A percentile compares a stretch with the other conserved stretches of the same genome.
These are phyloP conservation scores for Todiramphus saurophagus DNA, from an alignment of 2,113 vertebrate species.

Conservation along the genomic window DNA sequence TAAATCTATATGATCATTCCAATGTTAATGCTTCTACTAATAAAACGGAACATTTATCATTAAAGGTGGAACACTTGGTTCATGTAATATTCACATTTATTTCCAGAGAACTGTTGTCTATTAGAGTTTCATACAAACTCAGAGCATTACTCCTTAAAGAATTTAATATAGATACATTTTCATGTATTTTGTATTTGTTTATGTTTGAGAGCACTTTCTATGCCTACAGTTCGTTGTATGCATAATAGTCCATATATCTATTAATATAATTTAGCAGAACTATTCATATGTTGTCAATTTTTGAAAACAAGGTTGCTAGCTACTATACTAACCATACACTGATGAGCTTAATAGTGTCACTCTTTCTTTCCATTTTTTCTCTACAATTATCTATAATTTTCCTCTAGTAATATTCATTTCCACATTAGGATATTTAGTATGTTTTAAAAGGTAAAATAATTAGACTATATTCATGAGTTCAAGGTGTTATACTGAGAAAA, in stretches of 20 bases:
- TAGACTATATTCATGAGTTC: neutral
- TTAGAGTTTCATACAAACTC: neutral
- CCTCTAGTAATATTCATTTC: neutral
- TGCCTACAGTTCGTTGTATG: neutral
- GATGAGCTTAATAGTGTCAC: neutral
- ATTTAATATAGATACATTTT: neutral
- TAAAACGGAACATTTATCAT: neutral
- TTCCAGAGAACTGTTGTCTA: neutral
- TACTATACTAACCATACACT: neutral
- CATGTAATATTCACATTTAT: neutral
- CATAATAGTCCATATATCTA: neutral
- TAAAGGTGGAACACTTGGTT: rapidly evolving
- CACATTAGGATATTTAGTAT: neutral
- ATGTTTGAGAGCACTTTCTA: neutral
- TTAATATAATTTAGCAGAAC: neutral
- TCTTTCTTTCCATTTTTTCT: neutral
- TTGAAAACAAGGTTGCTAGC: neutral
- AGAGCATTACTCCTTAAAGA: neutral
- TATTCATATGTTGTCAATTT: neutral
- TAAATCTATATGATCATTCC: neutral
- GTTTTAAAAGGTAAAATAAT: neutral
- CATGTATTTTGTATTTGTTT: neutral
- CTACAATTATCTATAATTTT: neutral
- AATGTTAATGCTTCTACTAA: neutral
- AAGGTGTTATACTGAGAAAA: neutral